phyloP scores from a whole-genome alignment of 2,113 vertebrate genomes.

The Galeopterus variegatus region DNA sequence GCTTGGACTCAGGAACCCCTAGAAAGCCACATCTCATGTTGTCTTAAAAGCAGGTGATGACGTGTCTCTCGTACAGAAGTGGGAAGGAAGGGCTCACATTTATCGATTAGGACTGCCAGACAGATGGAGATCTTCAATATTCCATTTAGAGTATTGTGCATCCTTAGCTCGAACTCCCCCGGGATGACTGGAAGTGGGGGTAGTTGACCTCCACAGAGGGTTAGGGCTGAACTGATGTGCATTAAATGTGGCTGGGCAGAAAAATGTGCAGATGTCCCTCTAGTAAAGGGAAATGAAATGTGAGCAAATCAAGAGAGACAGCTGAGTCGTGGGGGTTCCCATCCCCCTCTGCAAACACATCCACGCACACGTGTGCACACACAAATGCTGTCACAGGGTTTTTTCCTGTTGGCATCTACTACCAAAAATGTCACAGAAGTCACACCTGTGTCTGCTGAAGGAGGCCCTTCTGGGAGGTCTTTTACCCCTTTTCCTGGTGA shows the following conservation, averaged over 20 bases:
- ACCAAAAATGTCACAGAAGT: background rate
- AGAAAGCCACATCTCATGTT: conserved; percentile 45
- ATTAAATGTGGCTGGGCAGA: conserved; percentile 74
- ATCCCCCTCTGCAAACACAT: background rate
- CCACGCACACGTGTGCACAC: background rate
- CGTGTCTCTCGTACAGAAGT: background rate
- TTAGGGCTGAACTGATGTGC: conserved; percentile 70
- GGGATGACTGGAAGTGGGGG: conserved; percentile 24
- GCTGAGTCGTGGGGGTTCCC: conserved; percentile 3
- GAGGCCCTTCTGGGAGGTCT: background rate
- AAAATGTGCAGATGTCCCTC: conserved; percentile 78
- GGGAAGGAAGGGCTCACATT: conserved; percentile 57
- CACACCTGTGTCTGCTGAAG: background rate
- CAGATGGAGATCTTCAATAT: conserved; percentile 83
- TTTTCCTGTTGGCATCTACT: background rate
- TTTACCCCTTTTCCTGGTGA: background rate
- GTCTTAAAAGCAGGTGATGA: conserved; percentile 69
- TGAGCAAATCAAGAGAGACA: conserved; percentile 74
- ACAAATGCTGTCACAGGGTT: background rate
- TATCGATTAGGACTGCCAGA: conserved; percentile 76
- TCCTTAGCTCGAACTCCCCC: background rate
- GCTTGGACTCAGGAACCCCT: conserved; percentile 40
- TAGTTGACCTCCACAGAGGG: conserved; percentile 65
- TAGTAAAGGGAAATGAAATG: conserved; percentile 81
- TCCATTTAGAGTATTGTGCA: conserved; percentile 77